Conservation (phyloP, 2,113 vertebrate genomes). For the Delphinus delphis region DNA sequence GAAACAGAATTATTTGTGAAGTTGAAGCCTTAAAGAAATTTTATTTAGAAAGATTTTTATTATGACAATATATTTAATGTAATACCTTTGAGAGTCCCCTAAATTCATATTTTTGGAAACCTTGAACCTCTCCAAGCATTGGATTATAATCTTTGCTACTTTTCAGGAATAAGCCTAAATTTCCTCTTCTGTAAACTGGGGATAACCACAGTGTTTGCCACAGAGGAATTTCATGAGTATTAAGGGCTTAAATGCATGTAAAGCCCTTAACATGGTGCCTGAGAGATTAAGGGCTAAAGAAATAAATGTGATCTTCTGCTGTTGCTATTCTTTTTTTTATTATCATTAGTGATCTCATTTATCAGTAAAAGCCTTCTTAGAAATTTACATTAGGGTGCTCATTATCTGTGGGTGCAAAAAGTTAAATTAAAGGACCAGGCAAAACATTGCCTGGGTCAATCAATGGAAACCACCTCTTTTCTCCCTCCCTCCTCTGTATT, state of each 20-base stretch:
- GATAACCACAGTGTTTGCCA: slow-evolving; percentile 22
- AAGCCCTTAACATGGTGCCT: neutral
- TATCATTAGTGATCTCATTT: neutral
- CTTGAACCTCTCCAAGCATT: neutral
- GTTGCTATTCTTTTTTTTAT: neutral
- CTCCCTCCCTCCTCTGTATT: neutral
- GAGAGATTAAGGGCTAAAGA: neutral
- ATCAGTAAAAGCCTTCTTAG: neutral
- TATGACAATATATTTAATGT: slow-evolving; percentile 9
- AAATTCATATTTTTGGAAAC: slow-evolving; percentile 5
- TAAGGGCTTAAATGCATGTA: neutral
- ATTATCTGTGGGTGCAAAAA: neutral
- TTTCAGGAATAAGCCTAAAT: slow-evolving; percentile 31
- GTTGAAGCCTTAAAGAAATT: neutral
- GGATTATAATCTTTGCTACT: neutral
- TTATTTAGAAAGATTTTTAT: slow-evolving; percentile 32
- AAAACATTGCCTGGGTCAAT: neutral
- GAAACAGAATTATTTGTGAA: slow-evolving; percentile 34
- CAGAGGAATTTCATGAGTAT: neutral
- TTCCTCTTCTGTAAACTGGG: neutral
- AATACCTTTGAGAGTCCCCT: neutral
- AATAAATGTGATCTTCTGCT: neutral
- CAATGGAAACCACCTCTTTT: neutral
- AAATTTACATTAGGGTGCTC: neutral
- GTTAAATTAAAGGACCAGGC: neutral